Evolutionary conservation across 2,888 invertebrate species (phyloP).

Genomic region (Pherbina coryleti): DNA sequence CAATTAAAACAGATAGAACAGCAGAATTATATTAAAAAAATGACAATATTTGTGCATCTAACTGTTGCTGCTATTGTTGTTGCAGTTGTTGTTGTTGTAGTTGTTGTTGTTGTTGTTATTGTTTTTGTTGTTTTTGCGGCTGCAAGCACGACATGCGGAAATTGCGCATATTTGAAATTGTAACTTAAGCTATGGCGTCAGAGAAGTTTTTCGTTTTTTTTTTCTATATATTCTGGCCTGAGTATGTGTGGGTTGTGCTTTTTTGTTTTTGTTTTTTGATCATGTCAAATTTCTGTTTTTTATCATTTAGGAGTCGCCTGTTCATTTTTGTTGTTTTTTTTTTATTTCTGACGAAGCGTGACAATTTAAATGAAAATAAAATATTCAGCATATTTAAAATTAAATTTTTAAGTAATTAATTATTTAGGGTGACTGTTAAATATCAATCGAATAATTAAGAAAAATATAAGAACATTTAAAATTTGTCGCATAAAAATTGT

Average conservation of each 20-base stretch:
- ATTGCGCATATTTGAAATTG: conserved; percentile 11
- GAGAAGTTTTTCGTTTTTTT: conserved; percentile 37
- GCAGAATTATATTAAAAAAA: background rate
- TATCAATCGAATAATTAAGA: too few species aligned
- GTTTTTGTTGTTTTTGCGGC: background rate
- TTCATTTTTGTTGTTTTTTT: background rate
- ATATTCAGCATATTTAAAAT: too few species aligned
- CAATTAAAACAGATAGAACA: background rate
- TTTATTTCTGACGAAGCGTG: conserved; percentile 42
- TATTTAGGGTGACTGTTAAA: too few species aligned
- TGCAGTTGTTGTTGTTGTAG: background rate
- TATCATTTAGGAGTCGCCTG: conserved; percentile 17
- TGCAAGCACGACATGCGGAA: background rate
- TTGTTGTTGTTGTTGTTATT: background rate
- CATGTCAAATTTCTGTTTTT: conserved; percentile 15
- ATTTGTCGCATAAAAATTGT: too few species aligned
- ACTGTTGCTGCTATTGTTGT: background rate
- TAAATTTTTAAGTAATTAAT: too few species aligned
- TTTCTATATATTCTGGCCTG: background rate
- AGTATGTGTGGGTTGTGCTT: background rate
- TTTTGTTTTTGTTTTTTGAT: background rate
- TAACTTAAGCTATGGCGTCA: conserved; percentile 10
- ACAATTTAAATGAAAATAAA: background rate
- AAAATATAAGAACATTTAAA: too few species aligned
- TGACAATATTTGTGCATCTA: background rate